Evolutionary conservation across 1,140 invertebrate genomes (phyloP).

Genomic region (Dreissena rostriformis): DNA sequence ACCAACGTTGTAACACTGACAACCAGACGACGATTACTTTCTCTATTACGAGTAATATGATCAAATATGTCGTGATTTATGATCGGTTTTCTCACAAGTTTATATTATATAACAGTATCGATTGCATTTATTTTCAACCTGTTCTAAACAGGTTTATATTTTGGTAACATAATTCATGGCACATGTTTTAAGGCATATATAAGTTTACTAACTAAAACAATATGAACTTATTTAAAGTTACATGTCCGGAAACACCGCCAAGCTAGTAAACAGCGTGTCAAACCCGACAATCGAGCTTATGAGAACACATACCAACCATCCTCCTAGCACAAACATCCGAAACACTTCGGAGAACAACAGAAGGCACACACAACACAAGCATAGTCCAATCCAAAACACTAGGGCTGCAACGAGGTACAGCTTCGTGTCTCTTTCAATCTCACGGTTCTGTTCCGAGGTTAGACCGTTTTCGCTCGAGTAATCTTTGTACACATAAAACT

Average conservation of each 20-base stretch:
- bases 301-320: not conserved
- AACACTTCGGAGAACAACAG: not conserved
- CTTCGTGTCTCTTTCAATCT: constrained; percentile 38
- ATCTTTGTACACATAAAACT: constrained; percentile 63
- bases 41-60: too few relatives aligned
- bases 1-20: too few relatives aligned
- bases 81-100: too few relatives aligned
- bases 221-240: too few relatives aligned
- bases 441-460: constrained; percentile 12
- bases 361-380: not conserved
- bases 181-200: too few relatives aligned
- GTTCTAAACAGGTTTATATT: too few relatives aligned
- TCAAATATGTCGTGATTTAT: too few relatives aligned
- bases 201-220: too few relatives aligned
- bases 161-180: too few relatives aligned
- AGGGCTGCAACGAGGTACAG: constrained; percentile 25
- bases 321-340: not conserved
- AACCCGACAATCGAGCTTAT: constrained; percentile 20
- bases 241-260: not conserved
- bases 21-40: too few relatives aligned
- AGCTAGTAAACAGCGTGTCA: constrained; percentile 6
- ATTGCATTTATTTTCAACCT: too few relatives aligned
- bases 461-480: not conserved
- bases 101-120: too few relatives aligned
- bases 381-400: constrained; percentile 32